Base-by-base conservation (phyloP, 37 sponge, comb jelly and placozoan species). In the Theonella swinhoei region DNA sequence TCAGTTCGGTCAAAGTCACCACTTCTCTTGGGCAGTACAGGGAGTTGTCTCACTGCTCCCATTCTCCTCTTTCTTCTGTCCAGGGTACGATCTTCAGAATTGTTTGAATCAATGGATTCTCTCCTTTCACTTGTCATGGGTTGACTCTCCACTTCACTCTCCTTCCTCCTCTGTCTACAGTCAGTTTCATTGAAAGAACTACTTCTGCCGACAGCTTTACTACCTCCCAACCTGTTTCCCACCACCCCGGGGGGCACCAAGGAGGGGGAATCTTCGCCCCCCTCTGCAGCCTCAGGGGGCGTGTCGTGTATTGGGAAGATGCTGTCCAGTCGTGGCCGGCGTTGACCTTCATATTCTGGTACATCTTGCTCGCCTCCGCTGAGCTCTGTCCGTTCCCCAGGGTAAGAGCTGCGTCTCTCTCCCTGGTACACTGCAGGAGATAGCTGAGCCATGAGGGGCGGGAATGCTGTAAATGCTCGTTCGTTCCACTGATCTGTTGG, bases 291-390 rank as follows among this genome's bases (percentile, higher is more conserved):
- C 62, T 25, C 1, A 17, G 40, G 62, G 24, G 67, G 20, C 24
- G 31, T 74, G 29, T 76, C 36, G n/a, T 70, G 31, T 61, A 77
- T 68, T 24, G 85, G 70, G 40, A 85, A 85, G 0, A 85, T 43
- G 26, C 67, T 77, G 61, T 47, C 29, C 28, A 85, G 70, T 3
- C 58, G 19, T 4, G 85, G 85, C 25, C 85, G 68, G 0, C 4
- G 68, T 1, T 75, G 54, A 25, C 37, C 37, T 33, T 76, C 65
- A 17, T 34, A 39, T 7, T 62, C 19, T 20, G 62, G 60, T 22
- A 43, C 22, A 8, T 58, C 62, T 30, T 30, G 30, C 19, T 26
- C 47, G 22, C 24, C 58, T 39, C 40, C 26, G 66, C 1, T 11
- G 28, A 23, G 37, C 33, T 62, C 33, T 19, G 42, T 78, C n/a